Conservation (phyloP, 2,797 vertebrate genomes). For the Spinibarbus caldwelli region DNA sequence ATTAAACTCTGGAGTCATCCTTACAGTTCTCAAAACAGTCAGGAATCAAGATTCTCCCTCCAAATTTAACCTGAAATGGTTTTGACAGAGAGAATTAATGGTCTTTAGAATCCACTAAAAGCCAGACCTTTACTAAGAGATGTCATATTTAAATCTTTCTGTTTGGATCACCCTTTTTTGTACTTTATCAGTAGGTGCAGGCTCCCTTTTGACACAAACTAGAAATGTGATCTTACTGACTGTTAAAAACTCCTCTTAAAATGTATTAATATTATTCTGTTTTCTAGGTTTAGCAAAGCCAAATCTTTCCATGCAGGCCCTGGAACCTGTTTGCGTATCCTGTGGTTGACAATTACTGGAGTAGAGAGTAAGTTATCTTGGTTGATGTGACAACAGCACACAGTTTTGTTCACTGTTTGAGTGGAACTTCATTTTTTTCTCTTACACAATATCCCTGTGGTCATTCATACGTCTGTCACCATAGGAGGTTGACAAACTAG, state of each 20-base stretch:
- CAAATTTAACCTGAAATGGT: background rate
- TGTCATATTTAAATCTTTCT: background rate
- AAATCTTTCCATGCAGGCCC: no score
- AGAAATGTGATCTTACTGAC: background rate
- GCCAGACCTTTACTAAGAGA: background rate
- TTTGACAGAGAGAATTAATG: background rate
- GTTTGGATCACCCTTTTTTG: background rate
- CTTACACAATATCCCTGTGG: background rate
- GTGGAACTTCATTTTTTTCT: background rate
- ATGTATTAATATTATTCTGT: background rate
- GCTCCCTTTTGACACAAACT: background rate
- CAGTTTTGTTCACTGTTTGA: background rate
- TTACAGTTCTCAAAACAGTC: background rate
- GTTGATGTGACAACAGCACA: background rate
- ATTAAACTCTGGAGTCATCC: background rate
- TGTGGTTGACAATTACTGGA: no score
- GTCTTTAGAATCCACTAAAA: background rate
- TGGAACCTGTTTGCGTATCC: no score
- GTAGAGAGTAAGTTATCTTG: no score
- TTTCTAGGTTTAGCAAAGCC: background rate
- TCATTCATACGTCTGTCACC: constrained; percentile 23
- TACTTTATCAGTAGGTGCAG: background rate
- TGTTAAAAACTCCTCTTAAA: background rate
- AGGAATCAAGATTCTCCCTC: background rate
- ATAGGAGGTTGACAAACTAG: constrained; percentile 29